Base-by-base conservation (phyloP, 2,113 vertebrate species). In the Sturnira hondurensis region DNA sequence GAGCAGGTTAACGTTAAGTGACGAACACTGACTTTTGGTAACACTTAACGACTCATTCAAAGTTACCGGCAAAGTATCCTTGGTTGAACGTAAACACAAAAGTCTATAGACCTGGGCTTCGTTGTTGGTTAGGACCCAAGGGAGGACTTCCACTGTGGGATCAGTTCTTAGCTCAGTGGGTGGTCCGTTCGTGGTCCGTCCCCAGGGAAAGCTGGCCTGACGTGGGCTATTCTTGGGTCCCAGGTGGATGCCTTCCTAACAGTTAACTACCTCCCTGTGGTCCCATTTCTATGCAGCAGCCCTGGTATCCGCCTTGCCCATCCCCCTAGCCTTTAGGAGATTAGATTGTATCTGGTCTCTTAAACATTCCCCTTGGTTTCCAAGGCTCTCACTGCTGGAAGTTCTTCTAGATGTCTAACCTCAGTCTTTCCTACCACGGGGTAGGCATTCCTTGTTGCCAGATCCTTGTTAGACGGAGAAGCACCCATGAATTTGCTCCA, bases 181-280 rank as follows among this genome's bases (percentile, higher is more conserved):
- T 24, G 17, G 17, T 56, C 41, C 17, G 7, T 43, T 68, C 5
- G 0, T 2, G 22, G 8, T 33, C 52, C 7, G 10, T n/a, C 36
- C 38, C 4, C n/a, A n/a, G 24, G 63, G 76, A 74, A 36, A 43
- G 10, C 63, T 61, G 83, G 73, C 33, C 71, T 24, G 6, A 0
- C 38, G 14, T 19, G 47, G 63, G 15, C 11, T 19, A 26, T 20
- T 52, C 4, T 11, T 7, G 4, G 38, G 4, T 58, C 43, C 4
- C 7, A 3, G 58, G 56, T 10, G 38, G 8, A 1, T 6, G 70
- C 2, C n/a, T 16, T 9, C 43, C 0, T 0, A 41, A 36, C 0
- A 9, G 52, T 41, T 19, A 38, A 16, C 52, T 0, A 4, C 65
- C 38, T 86, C 36, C 65, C 43, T 20, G 33, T 1, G 13, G 71